Evolutionary conservation across 2,888 invertebrate species (phyloP), one percentile per base, ranked within the genome.

Genomic region (Pterostichus madidus): DNA sequence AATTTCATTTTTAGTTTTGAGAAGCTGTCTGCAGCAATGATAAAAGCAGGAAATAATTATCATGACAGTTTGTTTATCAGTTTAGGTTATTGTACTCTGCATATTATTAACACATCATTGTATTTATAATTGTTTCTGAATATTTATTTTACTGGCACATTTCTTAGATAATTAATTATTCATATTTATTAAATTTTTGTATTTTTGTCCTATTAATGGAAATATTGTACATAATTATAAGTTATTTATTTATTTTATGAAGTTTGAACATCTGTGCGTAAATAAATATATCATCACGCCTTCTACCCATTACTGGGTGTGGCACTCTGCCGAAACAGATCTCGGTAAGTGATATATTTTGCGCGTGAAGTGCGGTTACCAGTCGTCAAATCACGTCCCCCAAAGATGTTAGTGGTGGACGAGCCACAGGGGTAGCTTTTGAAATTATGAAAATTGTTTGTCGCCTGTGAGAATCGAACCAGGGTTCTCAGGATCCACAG

Each of bases 21-120:
- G 24, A 24, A 24, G 3, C 10, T 56, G 56, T 56, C 15, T 56
- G 8, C 24, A 17, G 56, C 10, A 5, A 32, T 64, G 75, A 75
- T 75, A 49, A 75, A 46, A 75, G 24, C 49, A 75, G 49, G 52
- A 75, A 75, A 24, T n/a, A 75, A 49, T 49, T 75, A 75, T 52
- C 49, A 52, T 17, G n/a, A 52, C 24, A 13, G 17, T 75, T 75
- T 75, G 75, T 75, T 64, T 75, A 75, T 75, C 75, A 49, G 17
- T 24, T 5, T 52, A 24, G 75, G 75, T 75, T 75, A 75, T 24
- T 46, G 75, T 75, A 75, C 75, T 75, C 49, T 52, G 10, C 52
- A 75, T 75, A 17, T 39, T 71, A 46, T 11, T 59, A 31, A 24
- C 24, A 24, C 24, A 24, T 24, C 15, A 15, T 52, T 52, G 10